These are phyloP conservation scores for Thripadectes ignobilis DNA, from an alignment of 2,797 vertebrate species.

Conservation along the genomic window DNA sequence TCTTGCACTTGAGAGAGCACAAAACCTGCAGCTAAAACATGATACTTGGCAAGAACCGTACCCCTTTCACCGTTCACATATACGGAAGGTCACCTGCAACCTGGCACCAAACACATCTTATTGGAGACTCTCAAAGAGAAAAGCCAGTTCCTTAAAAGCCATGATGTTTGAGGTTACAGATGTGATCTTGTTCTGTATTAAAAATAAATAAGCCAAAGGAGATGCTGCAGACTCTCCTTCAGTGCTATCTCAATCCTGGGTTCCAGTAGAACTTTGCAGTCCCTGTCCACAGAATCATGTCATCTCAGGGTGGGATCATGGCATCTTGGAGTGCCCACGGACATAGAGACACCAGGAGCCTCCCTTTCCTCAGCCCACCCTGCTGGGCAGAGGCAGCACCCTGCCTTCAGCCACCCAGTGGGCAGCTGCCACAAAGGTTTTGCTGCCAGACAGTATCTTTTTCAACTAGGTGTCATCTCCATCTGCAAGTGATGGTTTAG, in stretches of 20 bases:
- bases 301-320: background rate
- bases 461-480: background rate
- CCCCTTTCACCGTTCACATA: rapidly evolving
- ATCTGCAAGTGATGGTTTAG: background rate
- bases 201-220: background rate
- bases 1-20: background rate
- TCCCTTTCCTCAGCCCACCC: background rate
- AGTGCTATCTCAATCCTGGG: too few species aligned
- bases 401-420: rapidly evolving
- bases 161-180: rapidly evolving
- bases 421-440: background rate
- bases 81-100: background rate
- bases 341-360: rapidly evolving
- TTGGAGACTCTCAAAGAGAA: background rate
- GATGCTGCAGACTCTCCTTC: rapidly evolving
- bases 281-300: background rate
- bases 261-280: background rate
- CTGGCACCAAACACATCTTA: background rate
- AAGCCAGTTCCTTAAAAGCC: background rate
- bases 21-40: background rate
- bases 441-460: background rate
- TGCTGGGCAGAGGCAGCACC: rapidly evolving
- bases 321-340: background rate
- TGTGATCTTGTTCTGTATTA: background rate
- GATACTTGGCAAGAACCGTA: rapidly evolving